A percentile compares a stretch with the other conserved stretches of the same genome.
Conservation (phyloP, 2,888 invertebrate genomes). For the Cheilosia grossa region DNA sequence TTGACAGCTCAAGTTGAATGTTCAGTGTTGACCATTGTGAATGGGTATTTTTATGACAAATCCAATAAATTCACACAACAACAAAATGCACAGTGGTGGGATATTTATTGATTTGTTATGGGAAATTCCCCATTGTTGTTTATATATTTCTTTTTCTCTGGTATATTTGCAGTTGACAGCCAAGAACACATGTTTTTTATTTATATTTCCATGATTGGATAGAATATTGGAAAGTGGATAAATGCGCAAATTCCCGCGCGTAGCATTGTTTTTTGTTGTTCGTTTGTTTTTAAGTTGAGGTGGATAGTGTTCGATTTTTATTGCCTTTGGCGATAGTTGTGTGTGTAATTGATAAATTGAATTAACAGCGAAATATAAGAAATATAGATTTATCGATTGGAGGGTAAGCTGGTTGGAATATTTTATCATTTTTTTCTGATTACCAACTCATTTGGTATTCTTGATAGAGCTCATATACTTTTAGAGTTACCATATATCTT, state of each 20-base stretch:
- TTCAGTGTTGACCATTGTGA: constrained; percentile 23
- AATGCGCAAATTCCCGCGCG: constrained; percentile 2
- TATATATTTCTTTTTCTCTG: not conserved
- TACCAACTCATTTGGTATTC: not conserved
- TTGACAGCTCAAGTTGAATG: constrained; percentile 27
- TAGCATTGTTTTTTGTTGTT: not conserved
- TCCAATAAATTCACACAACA: constrained; percentile 46
- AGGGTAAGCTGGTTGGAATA: not conserved
- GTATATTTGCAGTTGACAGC: constrained; percentile 30
- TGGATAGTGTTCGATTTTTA: not conserved
- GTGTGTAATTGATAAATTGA: not conserved
- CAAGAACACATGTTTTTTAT: constrained; percentile 49
- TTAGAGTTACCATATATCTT: not conserved
- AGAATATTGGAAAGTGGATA: not conserved
- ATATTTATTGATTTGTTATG: constrained; percentile 60
- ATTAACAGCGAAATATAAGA: not conserved
- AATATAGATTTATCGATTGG: not conserved
- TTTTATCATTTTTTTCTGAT: not conserved
- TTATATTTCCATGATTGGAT: constrained; percentile 19
- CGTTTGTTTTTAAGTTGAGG: not conserved
- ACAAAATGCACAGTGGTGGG: constrained; percentile 50
- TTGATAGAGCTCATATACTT: not conserved
- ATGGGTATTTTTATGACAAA: constrained; percentile 47
- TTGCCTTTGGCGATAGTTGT: not conserved
- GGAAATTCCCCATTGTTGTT: constrained; percentile 28